Evolutionary conservation across 2,113 vertebrate genomes (phyloP).

Genomic region (Chroicocephalus ridibundus): DNA sequence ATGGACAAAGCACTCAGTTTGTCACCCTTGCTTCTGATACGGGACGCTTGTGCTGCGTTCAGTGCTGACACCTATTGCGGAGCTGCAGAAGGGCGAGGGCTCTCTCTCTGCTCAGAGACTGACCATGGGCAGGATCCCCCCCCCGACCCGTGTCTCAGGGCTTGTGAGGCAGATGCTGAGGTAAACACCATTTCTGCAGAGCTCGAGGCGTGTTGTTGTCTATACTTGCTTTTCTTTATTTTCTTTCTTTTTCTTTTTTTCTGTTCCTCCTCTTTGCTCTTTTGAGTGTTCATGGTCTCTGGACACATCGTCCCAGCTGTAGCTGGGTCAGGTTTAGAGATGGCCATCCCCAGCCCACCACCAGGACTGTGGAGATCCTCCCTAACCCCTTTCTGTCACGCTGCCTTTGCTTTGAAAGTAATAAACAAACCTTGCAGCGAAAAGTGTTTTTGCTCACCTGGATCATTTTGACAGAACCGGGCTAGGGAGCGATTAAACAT

Average conservation of each 20-base stretch:
- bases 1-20: background rate
- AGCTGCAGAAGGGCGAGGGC: background rate
- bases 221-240: background rate
- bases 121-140: background rate
- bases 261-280: background rate
- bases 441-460: slow-evolving; percentile 9
- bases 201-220: background rate
- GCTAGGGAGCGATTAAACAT: background rate
- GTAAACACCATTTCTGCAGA: background rate
- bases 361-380: background rate
- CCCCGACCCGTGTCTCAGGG: accelerated
- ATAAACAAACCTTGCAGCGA: slow-evolving; percentile 20
- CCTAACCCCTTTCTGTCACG: slow-evolving; percentile 45
- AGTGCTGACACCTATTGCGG: background rate
- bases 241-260: too few relatives aligned
- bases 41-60: background rate
- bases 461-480: slow-evolving; percentile 26
- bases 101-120: background rate
- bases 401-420: slow-evolving; percentile 15
- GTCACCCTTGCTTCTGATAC: background rate
- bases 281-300: background rate
- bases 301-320: accelerated
- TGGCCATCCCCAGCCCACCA: background rate
- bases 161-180: background rate
- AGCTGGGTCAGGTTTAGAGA: background rate